phyloP scores from a whole-genome alignment of 2,888 invertebrate species.

The Tachystola acroxantha region DNA sequence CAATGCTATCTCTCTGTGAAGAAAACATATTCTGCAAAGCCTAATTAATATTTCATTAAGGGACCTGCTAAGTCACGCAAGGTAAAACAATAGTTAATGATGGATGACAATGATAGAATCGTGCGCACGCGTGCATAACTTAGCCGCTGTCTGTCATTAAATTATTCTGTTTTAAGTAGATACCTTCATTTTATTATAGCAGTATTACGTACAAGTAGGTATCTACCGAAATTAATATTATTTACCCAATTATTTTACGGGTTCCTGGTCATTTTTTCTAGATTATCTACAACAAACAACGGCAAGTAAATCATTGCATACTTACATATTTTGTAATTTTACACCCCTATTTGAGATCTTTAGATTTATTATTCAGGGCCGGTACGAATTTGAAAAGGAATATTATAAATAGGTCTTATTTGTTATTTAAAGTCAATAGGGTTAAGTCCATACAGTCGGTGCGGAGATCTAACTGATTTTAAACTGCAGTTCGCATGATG shows the following conservation, averaged over 20 bases:
- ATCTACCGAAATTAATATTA: too few species aligned
- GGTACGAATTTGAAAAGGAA: not conserved
- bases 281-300: too few species aligned
- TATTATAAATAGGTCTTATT: not conserved
- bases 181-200: too few species aligned
- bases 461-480: constrained; percentile 17
- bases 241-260: too few species aligned
- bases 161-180: not conserved
- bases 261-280: too few species aligned
- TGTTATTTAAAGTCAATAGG: not conserved
- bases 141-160: constrained; percentile 3
- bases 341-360: not conserved
- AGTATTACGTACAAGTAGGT: too few species aligned
- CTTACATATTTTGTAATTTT: too few species aligned
- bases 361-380: not conserved
- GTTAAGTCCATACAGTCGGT: not conserved
- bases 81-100: constrained; percentile 54
- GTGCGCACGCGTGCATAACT: constrained; percentile 54
- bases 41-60: constrained; percentile 60
- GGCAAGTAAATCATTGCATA: too few species aligned
- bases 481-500: constrained; percentile 45
- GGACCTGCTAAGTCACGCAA: constrained; percentile 53
- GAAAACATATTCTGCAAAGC: not conserved
- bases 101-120: constrained; percentile 43
- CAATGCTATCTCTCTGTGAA: not conserved